phyloP scores from a whole-genome alignment of 1,140 invertebrate genomes.

The Anadara kagoshimensis region DNA sequence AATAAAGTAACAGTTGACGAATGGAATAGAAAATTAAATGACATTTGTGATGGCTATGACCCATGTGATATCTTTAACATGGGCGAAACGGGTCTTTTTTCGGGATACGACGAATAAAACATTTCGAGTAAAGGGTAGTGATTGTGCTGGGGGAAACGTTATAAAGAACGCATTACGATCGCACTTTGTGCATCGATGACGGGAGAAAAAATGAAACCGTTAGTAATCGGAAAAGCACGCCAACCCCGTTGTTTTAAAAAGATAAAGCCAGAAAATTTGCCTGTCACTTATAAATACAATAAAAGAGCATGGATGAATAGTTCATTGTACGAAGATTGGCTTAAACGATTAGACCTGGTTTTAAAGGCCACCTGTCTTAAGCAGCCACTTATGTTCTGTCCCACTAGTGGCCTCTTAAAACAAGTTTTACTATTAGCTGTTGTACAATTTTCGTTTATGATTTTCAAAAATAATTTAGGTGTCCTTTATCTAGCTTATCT shows the following conservation, averaged over 20 bases:
- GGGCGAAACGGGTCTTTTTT: conserved; percentile 48
- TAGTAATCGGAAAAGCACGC: conserved; percentile 22
- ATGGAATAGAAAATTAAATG: conserved; percentile 32
- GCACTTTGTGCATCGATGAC: conserved; percentile 22
- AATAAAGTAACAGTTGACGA: conserved; percentile 18
- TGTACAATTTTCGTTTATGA: too few relatives aligned
- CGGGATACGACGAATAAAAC: conserved; percentile 16
- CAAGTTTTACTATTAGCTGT: too few relatives aligned
- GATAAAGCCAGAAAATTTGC: background rate
- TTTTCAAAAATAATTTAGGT: too few relatives aligned
- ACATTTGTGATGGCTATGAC: conserved; percentile 20
- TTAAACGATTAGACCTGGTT: background rate
- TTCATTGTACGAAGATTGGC: conserved; percentile 8
- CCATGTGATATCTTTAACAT: conserved; percentile 40
- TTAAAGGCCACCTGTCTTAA: too few relatives aligned
- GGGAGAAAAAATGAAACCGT: conserved; percentile 23
- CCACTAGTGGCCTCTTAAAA: too few relatives aligned
- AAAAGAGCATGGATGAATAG: conserved; percentile 46
- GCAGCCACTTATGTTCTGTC: too few relatives aligned
- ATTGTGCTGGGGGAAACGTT: background rate
- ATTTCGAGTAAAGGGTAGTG: conserved; percentile 7
- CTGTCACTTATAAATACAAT: conserved; percentile 29
- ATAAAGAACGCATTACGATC: background rate
- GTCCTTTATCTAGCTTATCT: too few relatives aligned
- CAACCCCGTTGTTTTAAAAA: conserved; percentile 17